Conservation (phyloP, 2,113 vertebrate species). For the Seriola aureovittata region DNA sequence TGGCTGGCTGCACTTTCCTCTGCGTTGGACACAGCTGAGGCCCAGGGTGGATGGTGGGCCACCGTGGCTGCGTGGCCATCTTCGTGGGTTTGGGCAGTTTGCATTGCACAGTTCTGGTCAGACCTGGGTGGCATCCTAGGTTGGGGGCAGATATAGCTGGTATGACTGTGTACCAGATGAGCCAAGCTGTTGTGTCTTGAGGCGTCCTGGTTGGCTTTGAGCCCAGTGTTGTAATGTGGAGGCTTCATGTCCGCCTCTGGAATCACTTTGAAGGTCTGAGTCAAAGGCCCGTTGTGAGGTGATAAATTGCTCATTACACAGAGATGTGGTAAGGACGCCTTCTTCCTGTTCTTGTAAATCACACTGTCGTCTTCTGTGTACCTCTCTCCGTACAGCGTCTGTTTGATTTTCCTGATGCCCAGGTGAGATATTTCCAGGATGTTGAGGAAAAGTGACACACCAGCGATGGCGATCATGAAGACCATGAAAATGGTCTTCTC, state of each 20-base stretch:
- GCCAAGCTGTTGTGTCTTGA: slow-evolving; percentile 70
- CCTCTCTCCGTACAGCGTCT: slow-evolving; percentile 81
- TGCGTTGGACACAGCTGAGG: slow-evolving; percentile 38
- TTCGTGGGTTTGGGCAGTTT: slow-evolving; percentile 56
- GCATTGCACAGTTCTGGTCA: slow-evolving; percentile 72
- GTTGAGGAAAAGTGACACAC: slow-evolving; percentile 92
- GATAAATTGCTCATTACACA: slow-evolving; percentile 79
- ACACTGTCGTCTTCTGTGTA: slow-evolving; percentile 80
- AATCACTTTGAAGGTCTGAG: slow-evolving; percentile 81
- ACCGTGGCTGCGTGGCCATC: slow-evolving; percentile 46
- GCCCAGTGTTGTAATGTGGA: slow-evolving; percentile 66
- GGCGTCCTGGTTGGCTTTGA: slow-evolving; percentile 69
- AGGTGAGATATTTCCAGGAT: slow-evolving; percentile 93
- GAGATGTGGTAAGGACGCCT: slow-evolving; percentile 77
- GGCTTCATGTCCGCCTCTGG: slow-evolving; percentile 78
- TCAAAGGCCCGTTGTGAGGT: slow-evolving; percentile 81
- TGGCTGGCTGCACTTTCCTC: slow-evolving; percentile 58
- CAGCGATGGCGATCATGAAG: slow-evolving; percentile 93
- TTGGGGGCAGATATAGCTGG: slow-evolving; percentile 73
- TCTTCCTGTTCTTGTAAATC: slow-evolving; percentile 83
- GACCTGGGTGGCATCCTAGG: slow-evolving; percentile 45
- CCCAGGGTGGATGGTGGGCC: slow-evolving; percentile 69
- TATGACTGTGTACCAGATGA: slow-evolving; percentile 63
- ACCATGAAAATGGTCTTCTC: slow-evolving; percentile 98
- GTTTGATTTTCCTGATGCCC: slow-evolving; percentile 90